phyloP scores from a whole-genome alignment of 2,113 vertebrate genomes.

The Xyliphius kryptos region DNA sequence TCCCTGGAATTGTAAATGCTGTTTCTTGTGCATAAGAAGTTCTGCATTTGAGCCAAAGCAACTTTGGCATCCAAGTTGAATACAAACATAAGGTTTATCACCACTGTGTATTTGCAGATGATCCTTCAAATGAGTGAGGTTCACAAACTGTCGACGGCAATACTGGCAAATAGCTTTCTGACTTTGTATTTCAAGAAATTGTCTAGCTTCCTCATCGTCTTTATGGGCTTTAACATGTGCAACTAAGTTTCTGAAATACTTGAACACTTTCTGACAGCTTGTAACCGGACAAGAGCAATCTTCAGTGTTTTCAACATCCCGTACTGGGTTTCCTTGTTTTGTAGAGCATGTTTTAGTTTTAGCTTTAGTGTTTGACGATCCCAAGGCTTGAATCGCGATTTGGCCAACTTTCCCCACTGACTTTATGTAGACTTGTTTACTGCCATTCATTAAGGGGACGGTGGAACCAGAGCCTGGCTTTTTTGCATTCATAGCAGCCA shows the following conservation, averaged over 20 bases:
- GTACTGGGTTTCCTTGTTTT: conserved; percentile 74
- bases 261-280: conserved; percentile 94
- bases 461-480: conserved; percentile 67
- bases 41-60: conserved; percentile 91
- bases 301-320: conserved; percentile 75
- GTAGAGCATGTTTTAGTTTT: conserved; percentile 67
- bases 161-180: conserved; percentile 98
- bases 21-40: conserved; percentile 87
- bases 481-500: conserved; percentile 92
- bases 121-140: conserved; percentile 91
- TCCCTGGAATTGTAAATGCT: conserved; percentile 86
- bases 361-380: conserved; percentile 68
- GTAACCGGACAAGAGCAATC: conserved; percentile 93
- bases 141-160: conserved; percentile 95
- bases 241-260: conserved; percentile 97
- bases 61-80: conserved; percentile 94
- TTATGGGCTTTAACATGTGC: conserved; percentile 91
- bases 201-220: conserved; percentile 90
- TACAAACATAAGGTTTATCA: conserved; percentile 93
- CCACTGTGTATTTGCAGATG: conserved; percentile 98
- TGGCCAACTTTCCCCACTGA: conserved; percentile 58
- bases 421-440: conserved; percentile 25
- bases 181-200: conserved; percentile 96
- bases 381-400: conserved; percentile 52
- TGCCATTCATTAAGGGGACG: conserved; percentile 55